Percentiles rank a stretch among this genome's conserved stretches.
Evolutionary conservation across 1,140 invertebrate genomes (phyloP).

Genomic region (Gryllus bimaculatus): DNA sequence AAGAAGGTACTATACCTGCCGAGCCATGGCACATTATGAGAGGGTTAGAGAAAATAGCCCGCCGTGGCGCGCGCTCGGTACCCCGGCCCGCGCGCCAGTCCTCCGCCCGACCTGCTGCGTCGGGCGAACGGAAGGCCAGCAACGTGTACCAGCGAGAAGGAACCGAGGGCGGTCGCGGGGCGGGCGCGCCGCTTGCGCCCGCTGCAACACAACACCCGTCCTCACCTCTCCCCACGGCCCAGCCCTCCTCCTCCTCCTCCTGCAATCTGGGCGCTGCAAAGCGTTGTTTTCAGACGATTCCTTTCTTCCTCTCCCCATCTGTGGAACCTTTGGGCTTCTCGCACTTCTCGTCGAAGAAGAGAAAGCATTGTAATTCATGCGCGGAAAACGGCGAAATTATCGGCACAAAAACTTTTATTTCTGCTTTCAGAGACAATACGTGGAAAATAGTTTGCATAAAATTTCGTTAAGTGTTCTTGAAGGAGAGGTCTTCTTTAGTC

Average conservation of each 20-base stretch:
- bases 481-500: too few species aligned
- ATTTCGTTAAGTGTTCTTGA: too few species aligned
- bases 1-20: background rate
- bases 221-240: too few species aligned
- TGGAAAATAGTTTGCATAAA: too few species aligned
- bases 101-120: constrained; percentile 78
- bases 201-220: constrained; percentile 15
- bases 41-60: constrained; percentile 73
- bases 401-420: too few species aligned
- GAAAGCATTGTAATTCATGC: too few species aligned
- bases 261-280: background rate
- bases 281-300: background rate
- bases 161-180: constrained; percentile 32
- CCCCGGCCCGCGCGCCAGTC: constrained; percentile 58
- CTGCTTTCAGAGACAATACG: too few species aligned
- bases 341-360: too few species aligned
- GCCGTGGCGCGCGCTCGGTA: constrained; percentile 51
- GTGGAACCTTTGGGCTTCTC: too few species aligned
- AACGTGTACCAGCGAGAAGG: constrained; percentile 79
- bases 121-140: constrained; percentile 82
- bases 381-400: too few species aligned
- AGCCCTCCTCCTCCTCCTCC: background rate
- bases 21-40: constrained; percentile 15
- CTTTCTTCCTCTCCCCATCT: background rate
- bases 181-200: constrained; percentile 18